Base-by-base conservation (phyloP, 2,113 vertebrate species). In the Pteropus alecto region DNA sequence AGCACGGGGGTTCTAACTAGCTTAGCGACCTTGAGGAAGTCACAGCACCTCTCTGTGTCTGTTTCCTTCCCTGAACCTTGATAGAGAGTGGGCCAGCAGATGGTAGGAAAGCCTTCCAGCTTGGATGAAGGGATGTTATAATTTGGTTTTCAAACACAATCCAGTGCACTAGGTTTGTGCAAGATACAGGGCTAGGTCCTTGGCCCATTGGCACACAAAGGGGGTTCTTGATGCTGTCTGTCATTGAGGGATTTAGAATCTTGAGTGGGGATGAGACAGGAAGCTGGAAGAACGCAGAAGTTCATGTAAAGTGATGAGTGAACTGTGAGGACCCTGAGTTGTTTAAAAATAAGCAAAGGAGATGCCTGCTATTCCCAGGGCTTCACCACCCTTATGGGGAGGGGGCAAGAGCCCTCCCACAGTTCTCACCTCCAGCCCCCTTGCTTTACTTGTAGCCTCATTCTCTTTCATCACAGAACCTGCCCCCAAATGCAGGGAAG, bases 401-500 rank as follows among this genome's bases (percentile, higher is more conserved):
- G 10, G 9, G 4, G 56, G n/a, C 24, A 21, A 43, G n/a, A 15
- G 8, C 3, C 1, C 33, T 15, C 70, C 16, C 12, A 1, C 19
- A 4, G 28, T 28, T 46, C 83, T 54, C 48, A 33, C 26, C n/a
- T 30, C 12, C 35, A 46, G 2, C 38, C 13, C 46, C 41, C 1
- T 0, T 1, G 48, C 24, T 84, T 13, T 33, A n/a, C 87, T 5
- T 30, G 12, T 79, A 68, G 73, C 38, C 51, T 46, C 43, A 2
- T 33, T 56, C 46, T 48, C 67, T 35, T 38, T 33, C 28, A 30
- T 14, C 6, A 54, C 15, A 16, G 41, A 74, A 82, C 30, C 70
- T 63, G 35, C 7, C 38, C 68, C 3, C 58, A 61, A 1, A 28
- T 13, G 8, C 24, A 19, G 26, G 54, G 28, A 77, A 60, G 71